These are phyloP conservation scores for Acropora tenuis DNA, from an alignment of 64 coral and sea anemone genomes.

Conservation along the genomic window DNA sequence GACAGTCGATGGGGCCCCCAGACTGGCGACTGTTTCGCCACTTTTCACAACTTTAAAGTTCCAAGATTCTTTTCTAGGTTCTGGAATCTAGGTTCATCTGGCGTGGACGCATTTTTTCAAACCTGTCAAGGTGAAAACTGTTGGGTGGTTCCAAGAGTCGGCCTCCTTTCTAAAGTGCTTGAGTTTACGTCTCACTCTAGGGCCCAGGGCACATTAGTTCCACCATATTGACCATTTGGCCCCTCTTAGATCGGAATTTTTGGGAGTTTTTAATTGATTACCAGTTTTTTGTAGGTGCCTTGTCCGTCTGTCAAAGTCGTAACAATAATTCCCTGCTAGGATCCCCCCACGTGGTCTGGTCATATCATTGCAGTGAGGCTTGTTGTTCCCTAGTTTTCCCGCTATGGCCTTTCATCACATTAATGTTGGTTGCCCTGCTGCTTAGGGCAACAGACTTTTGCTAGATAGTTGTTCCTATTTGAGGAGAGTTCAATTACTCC, in stretches of 20 bases:
- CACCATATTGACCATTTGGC: no score
- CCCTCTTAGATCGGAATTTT: background rate
- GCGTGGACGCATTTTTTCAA: conserved; percentile 60
- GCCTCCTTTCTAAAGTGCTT: conserved; percentile 10
- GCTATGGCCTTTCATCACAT: background rate
- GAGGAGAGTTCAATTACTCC: background rate
- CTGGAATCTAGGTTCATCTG: conserved; percentile 48
- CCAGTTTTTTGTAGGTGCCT: background rate
- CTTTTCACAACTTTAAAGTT: conserved; percentile 33
- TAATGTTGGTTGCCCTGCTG: background rate
- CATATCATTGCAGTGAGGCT: background rate
- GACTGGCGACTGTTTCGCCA: conserved; percentile 24
- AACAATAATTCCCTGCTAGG: background rate
- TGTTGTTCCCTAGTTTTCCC: background rate
- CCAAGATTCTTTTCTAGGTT: conserved; percentile 19
- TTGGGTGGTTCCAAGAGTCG: conserved; percentile 15
- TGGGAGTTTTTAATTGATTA: background rate
- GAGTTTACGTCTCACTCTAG: background rate
- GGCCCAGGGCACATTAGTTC: background rate
- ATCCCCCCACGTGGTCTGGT: background rate
- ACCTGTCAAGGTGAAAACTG: conserved; percentile 36
- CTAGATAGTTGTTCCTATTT: background rate
- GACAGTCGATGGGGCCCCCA: background rate
- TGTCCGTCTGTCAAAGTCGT: background rate
- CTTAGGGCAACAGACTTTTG: background rate